Evolutionary conservation across 2,797 vertebrate genomes (phyloP), one percentile per base, ranked within the genome.

Genomic region (Melanotaenia nigrans): DNA sequence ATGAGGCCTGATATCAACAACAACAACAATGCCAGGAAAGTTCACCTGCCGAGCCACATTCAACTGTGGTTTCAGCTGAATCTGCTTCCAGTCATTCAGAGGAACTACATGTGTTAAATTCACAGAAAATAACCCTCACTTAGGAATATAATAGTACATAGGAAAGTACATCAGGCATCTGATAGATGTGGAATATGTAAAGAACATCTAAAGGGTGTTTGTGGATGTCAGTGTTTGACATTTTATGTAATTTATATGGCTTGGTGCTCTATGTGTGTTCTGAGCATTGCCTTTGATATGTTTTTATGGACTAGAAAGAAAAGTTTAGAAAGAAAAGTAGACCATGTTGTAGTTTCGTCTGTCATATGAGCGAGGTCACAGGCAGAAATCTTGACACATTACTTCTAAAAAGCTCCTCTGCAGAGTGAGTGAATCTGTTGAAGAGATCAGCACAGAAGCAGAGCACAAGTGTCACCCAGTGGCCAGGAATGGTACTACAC

Each of bases 381-480:
- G 57, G 68, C 42, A 75, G 63, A 78, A 74, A 59, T 66, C 38
- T 1, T 56, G 3, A 1, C 35, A 16, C 42, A 60, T 32, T 12
- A 24, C 9, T 35, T 67, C 35, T n/a, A 47, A 12, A 47, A 65
- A 59, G 55, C 24, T 20, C 70, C 40, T 55, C 28, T 51, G 35
- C 5, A 55, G 24, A 62, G 60, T 30, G 1, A 55, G 24, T 7
- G 61, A 61, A 18, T 55, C n/a, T 58, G 54, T 6, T 35, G 20
- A 33, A 36, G 5, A 13, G 47, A 35, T 10, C 14, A 28, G 16
- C 1, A 3, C 63, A 71, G 36, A 77, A 38, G 81, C 83, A 68
- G 93, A 90, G 61, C 90, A 92, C 82, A 92, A 87, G 89, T 85
- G 91, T 38, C 93, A 90, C 85, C 93, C 72, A 81, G 87, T 88